Evolutionary conservation across 1,140 invertebrate genomes (phyloP), one percentile per base, ranked within the genome.

Genomic region (Musca vetustissima): DNA sequence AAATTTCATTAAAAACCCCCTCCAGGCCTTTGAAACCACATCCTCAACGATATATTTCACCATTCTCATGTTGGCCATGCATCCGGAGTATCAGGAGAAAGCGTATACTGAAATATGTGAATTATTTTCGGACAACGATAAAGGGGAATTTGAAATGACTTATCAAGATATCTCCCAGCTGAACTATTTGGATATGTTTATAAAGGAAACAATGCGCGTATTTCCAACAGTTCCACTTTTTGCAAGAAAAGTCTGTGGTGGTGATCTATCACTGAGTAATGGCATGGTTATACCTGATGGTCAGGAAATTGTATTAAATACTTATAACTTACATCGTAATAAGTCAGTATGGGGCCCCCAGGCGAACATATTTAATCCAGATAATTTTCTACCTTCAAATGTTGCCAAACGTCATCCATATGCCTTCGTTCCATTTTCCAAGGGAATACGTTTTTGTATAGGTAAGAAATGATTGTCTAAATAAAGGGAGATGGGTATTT

Each of bases 361-460:
- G 66, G 88, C 89, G 3, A 83, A 87, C 28, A 72, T 73, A 17
- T 90, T 88, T 73, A 80, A 89, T 76, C 88, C 88, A 0, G 86
- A 89, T 49, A 76, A 87, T 70, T 90, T 89, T 75, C 70, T 84
- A 14, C 83, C 84, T 15, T 74, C 75, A 48, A 78, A 82, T 64
- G 67, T 75, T 4, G 67, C 65, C 14, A 66, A 82, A 57, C 73
- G 81, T 68, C 73, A 84, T 68, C 76, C 82, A 1, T 83, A 75
- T 72, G 81, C 78, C 1, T 88, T 84, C 70, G 72, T 88, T 17
- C 86, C 87, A 19, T 88, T 88, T 73, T 86, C 85, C 36, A 86
- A 83, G 48, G 87, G 87, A 9, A 81, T 83, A 4, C 74, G 87
- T 66, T 88, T 87, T 73, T 88, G 87, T 71, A 85, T 88, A 49